These are phyloP conservation scores for Chrysolophus pictus DNA, from an alignment of 2,797 vertebrate genomes.

Conservation along the genomic window DNA sequence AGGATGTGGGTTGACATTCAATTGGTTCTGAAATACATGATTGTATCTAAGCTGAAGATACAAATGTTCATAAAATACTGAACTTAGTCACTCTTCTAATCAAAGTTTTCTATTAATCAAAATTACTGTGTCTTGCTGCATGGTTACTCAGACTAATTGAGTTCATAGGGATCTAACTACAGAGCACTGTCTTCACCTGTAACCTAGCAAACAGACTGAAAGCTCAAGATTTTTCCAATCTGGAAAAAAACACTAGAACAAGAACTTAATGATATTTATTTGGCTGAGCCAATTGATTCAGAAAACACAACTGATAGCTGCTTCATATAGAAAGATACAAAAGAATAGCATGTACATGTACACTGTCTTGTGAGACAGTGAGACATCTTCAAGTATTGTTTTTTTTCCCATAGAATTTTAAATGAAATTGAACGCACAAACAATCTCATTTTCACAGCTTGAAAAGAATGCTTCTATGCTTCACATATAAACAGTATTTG, in stretches of 20 bases:
- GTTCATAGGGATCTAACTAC: not conserved
- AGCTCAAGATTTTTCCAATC: not conserved
- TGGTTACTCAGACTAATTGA: not conserved
- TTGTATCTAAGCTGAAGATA: not conserved
- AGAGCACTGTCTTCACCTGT: not conserved
- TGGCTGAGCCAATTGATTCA: not conserved
- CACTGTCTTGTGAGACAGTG: too few relatives aligned
- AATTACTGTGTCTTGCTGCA: not conserved
- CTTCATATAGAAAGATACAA: not conserved
- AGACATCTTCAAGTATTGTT: not conserved
- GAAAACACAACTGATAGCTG: not conserved
- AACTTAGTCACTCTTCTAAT: not conserved
- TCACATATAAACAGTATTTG: not conserved
- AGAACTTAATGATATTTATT: not conserved
- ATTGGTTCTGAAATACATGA: not conserved
- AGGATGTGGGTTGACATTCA: not conserved
- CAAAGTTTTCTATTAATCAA: not conserved
- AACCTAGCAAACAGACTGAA: not conserved
- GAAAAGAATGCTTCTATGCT: not conserved
- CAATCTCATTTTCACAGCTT: not conserved
- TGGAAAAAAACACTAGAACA: not conserved
- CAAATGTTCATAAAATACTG: not conserved
- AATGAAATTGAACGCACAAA: not conserved
- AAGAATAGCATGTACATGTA: not conserved
- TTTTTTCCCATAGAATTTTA: not conserved